These are phyloP conservation scores for Gymnosoma rotundatum DNA, from an alignment of 2,888 invertebrate species.

Conservation along the genomic window DNA sequence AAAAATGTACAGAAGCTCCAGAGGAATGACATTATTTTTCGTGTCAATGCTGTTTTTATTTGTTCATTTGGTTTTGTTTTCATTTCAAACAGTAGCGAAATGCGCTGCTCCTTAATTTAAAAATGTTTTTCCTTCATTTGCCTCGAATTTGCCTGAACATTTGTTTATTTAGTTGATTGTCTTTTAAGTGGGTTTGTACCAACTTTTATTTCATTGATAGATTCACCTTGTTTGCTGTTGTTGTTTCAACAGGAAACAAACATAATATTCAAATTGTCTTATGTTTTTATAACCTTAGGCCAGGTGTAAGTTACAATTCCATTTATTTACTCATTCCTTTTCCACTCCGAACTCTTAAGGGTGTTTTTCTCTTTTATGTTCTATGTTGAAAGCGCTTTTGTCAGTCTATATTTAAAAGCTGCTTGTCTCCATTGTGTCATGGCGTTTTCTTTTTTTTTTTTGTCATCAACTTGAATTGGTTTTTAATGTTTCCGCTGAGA, in stretches of 20 bases:
- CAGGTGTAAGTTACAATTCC: constrained; percentile 71
- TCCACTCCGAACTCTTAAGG: constrained; percentile 29
- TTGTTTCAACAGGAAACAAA: neutral
- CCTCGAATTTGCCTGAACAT: constrained; percentile 55
- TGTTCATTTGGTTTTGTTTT: constrained; percentile 2
- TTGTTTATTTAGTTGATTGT: constrained; percentile 78
- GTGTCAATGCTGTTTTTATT: constrained; percentile 73
- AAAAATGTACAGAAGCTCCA: constrained; percentile 71
- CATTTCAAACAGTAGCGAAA: neutral
- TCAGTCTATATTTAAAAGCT: constrained; percentile 34
- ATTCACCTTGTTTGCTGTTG: constrained; percentile 42
- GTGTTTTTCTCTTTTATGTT: constrained; percentile 47
- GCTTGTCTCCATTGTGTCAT: constrained; percentile 68
- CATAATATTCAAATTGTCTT: constrained; percentile 61
- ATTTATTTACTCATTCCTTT: constrained; percentile 60
- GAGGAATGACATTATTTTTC: constrained; percentile 80
- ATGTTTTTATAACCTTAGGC: constrained; percentile 67
- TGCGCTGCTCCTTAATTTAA: constrained; percentile 54
- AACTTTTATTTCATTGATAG: constrained; percentile 18
- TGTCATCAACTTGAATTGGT: constrained; percentile 82
- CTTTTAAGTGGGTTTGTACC: constrained; percentile 70
- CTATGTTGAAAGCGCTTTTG: constrained; percentile 27
- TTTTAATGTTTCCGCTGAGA: constrained; percentile 82
- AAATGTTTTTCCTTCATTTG: constrained; percentile 9
- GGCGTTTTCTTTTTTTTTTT: constrained; percentile 70